A percentile compares a stretch with the other conserved stretches of the same genome.
These are phyloP conservation scores for Procapra przewalskii DNA, from an alignment of 2,113 vertebrate genomes.

Conservation along the genomic window DNA sequence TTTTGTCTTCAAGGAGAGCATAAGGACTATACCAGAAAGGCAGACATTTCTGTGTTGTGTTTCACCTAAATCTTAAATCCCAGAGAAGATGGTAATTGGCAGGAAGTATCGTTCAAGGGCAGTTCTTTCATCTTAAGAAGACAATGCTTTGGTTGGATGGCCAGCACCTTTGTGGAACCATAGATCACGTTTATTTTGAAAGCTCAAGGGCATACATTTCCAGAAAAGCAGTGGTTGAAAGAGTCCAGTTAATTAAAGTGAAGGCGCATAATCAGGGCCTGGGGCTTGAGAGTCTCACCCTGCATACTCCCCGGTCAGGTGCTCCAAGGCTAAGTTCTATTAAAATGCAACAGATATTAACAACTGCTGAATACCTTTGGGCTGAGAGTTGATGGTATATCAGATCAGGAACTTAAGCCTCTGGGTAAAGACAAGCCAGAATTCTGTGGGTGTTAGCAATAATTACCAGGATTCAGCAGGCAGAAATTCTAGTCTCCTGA, in stretches of 20 bases:
- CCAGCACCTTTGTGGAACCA: neutral
- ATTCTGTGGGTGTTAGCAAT: neutral
- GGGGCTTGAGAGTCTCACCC: neutral
- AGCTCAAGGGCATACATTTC: neutral
- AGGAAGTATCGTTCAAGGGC: neutral
- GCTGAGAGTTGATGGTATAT: neutral
- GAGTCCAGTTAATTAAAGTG: constrained; percentile 48
- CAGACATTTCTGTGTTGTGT: neutral
- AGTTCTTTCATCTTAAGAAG: constrained; percentile 20
- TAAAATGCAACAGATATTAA: constrained; percentile 46
- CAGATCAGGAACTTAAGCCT: neutral
- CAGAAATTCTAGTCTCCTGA: neutral
- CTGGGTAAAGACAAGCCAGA: neutral
- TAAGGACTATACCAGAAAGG: neutral
- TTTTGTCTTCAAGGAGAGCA: neutral
- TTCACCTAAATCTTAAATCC: neutral
- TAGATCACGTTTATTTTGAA: neutral
- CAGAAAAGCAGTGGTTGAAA: constrained; percentile 5
- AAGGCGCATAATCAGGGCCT: neutral
- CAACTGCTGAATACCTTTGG: neutral
- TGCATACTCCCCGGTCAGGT: neutral
- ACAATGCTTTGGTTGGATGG: neutral
- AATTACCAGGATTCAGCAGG: neutral
- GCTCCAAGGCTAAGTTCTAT: neutral
- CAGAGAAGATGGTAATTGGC: neutral